Percentiles rank a stretch among this genome's conserved stretches.
Evolutionary conservation across 2,888 invertebrate species (phyloP).

Genomic region (Lasioglossum figueresi): DNA sequence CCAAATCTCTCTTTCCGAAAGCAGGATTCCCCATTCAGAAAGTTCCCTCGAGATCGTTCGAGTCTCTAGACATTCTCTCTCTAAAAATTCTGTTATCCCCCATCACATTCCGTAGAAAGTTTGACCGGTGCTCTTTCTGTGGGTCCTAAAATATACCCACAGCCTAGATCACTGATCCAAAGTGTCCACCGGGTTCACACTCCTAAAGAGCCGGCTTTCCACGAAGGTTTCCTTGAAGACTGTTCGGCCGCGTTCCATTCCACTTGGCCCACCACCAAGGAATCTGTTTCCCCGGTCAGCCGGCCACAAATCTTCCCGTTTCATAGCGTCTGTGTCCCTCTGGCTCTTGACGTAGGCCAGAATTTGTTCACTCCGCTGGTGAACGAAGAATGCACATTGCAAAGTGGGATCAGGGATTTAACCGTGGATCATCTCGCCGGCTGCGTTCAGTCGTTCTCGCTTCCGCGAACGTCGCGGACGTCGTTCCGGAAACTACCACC

Average conservation of each 20-base stretch:
- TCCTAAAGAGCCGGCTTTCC: not conserved
- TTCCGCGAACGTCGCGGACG: slow-evolving; percentile 18
- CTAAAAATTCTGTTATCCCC: not conserved
- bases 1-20: not conserved
- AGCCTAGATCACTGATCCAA: not conserved
- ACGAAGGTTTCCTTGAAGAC: not conserved
- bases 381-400: not conserved
- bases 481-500: slow-evolving; percentile 38
- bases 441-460: slow-evolving; percentile 54
- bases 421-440: slow-evolving; percentile 42
- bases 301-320: slow-evolving; percentile 47
- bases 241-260: not conserved
- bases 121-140: not conserved
- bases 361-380: not conserved
- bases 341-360: slow-evolving; percentile 46
- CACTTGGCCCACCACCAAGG: slow-evolving; percentile 56
- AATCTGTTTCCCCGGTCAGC: slow-evolving; percentile 31
- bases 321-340: slow-evolving; percentile 27
- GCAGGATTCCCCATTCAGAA: not conserved
- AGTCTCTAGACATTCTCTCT: too few relatives aligned
- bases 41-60: not conserved
- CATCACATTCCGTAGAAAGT: not conserved
- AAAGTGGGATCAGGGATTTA: slow-evolving; percentile 64
- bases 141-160: not conserved
- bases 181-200: not conserved